A percentile compares a stretch with the other conserved stretches of the same genome.
Evolutionary conservation across 1,140 invertebrate species (phyloP).

Genomic region (Tetragonula clypearis): DNA sequence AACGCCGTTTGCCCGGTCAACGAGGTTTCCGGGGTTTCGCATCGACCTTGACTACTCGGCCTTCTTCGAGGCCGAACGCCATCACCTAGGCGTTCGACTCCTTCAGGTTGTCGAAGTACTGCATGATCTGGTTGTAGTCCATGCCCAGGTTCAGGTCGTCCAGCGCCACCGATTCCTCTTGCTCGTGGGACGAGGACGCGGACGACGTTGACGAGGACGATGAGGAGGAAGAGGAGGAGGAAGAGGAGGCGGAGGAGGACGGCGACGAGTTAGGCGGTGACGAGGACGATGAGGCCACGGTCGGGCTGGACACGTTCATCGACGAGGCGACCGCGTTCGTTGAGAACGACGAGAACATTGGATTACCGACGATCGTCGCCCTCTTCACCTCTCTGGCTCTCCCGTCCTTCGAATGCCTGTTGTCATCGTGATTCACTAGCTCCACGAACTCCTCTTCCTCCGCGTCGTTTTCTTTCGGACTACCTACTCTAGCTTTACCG

Average conservation of each 20-base stretch:
- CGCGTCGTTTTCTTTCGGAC: slow-evolving; percentile 57
- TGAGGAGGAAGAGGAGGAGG: slow-evolving; percentile 71
- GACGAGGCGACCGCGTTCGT: slow-evolving; percentile 67
- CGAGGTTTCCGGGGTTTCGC: slow-evolving; percentile 55
- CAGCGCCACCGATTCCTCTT: slow-evolving; percentile 84
- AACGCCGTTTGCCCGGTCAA: slow-evolving; percentile 16
- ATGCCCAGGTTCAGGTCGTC: slow-evolving; percentile 93
- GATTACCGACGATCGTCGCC: slow-evolving; percentile 93
- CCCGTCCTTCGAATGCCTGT: slow-evolving; percentile 64
- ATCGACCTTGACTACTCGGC: slow-evolving; percentile 72
- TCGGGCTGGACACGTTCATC: slow-evolving; percentile 57
- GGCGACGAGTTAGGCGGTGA: slow-evolving; percentile 61
- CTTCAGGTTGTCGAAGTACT: slow-evolving; percentile 98
- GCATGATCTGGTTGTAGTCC: slow-evolving; percentile 98
- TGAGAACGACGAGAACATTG: slow-evolving; percentile 87
- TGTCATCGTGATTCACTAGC: slow-evolving; percentile 65
- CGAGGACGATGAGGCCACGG: slow-evolving; percentile 57
- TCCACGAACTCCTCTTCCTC: slow-evolving; percentile 75
- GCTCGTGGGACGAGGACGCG: slow-evolving; percentile 70
- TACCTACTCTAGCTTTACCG: slow-evolving; percentile 53
- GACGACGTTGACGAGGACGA: slow-evolving; percentile 72
- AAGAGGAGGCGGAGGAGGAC: slow-evolving; percentile 62
- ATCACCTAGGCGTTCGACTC: slow-evolving; percentile 82
- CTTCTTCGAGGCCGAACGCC: slow-evolving; percentile 61
- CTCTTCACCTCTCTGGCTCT: slow-evolving; percentile 86